Evolutionary conservation across 1,140 invertebrate genomes (phyloP).

Genomic region (Pseudomyrmex pallidus): DNA sequence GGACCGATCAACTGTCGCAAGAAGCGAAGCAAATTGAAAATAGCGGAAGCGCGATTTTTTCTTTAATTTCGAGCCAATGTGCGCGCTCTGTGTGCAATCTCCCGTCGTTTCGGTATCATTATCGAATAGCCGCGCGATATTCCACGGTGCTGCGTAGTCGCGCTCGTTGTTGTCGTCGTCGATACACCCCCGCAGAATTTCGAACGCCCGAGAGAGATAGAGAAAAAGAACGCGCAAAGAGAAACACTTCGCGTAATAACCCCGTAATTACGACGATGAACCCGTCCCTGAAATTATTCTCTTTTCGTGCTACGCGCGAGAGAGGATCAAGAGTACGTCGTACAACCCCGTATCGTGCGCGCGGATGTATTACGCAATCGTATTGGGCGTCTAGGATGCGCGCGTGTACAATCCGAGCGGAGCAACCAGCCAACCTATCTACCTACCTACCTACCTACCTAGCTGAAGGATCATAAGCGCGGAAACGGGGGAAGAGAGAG

Average conservation of each 20-base stretch:
- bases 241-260: constrained; percentile 24
- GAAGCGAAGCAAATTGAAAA: constrained; percentile 28
- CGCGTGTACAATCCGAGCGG: constrained; percentile 9
- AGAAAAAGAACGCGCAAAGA: neutral
- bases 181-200: neutral
- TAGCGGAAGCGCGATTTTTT: constrained; percentile 27
- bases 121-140: constrained; percentile 12
- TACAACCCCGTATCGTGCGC: neutral
- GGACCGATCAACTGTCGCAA: neutral
- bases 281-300: constrained; percentile 50
- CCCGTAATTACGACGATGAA: constrained; percentile 23
- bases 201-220: neutral
- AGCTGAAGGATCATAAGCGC: constrained; percentile 58
- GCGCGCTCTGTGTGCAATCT: neutral
- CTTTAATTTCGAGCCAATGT: constrained; percentile 33
- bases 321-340: constrained; percentile 52
- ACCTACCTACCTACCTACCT: constrained; percentile 15
- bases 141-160: neutral
- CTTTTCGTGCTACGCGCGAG: constrained; percentile 32
- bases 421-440: neutral
- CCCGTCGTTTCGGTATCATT: constrained; percentile 7
- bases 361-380: constrained; percentile 61
- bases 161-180: neutral
- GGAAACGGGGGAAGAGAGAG: constrained; percentile 31
- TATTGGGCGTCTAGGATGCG: constrained; percentile 51